phyloP scores from a whole-genome alignment of 2,888 invertebrate genomes.

The Tyria jacobaeae region DNA sequence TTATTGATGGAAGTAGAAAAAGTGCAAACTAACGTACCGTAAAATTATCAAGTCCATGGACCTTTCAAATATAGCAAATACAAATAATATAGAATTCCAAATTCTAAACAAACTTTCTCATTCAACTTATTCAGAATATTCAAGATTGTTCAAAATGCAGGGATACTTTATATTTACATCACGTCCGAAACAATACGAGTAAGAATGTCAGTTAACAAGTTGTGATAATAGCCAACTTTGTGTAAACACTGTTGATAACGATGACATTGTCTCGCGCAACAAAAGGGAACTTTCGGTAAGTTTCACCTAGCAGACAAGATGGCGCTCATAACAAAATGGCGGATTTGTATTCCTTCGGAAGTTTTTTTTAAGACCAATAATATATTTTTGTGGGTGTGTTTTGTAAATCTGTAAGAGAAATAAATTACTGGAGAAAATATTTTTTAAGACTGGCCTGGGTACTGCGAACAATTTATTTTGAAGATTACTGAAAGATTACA shows the following conservation, averaged over 20 bases:
- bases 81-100: not conserved
- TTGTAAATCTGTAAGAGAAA: not conserved
- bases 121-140: constrained; percentile 4
- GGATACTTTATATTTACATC: constrained; percentile 15
- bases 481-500: not conserved
- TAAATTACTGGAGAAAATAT: not conserved
- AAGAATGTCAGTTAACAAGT: constrained; percentile 47
- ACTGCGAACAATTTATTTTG: too few relatives aligned
- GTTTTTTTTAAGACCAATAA: constrained; percentile 6
- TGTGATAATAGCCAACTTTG: constrained; percentile 46
- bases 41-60: not conserved
- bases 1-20: too few relatives aligned
- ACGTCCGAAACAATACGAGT: constrained; percentile 18
- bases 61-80: not conserved
- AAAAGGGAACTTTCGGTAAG: constrained; percentile 36
- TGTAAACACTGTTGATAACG: constrained; percentile 49
- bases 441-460: not conserved
- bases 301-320: constrained; percentile 23
- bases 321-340: constrained; percentile 11
- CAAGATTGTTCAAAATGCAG: constrained; percentile 13
- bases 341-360: constrained; percentile 11
- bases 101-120: constrained; percentile 5
- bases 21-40: too few relatives aligned
- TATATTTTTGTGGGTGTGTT: constrained; percentile 4
- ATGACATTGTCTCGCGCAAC: constrained; percentile 40